Base-by-base conservation (phyloP, 1,140 invertebrate genomes). In the Nasonia giraulti region DNA sequence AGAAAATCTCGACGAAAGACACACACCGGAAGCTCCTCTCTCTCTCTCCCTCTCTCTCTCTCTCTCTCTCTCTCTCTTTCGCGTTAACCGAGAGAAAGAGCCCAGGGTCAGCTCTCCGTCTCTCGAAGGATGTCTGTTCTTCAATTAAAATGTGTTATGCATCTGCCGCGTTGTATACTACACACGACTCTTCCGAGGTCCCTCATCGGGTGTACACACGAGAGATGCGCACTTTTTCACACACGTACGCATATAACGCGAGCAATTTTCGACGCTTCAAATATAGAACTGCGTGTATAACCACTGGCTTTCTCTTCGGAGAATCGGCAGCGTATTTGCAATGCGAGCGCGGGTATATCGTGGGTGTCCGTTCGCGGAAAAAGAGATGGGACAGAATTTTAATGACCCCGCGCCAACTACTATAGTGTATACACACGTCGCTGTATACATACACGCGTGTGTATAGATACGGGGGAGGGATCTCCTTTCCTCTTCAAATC, bases 121-220 rank as follows among this genome's bases (percentile, higher is more conserved):
- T 27, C 27, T 92, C 89, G 88, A 87, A 90, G 91, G 90, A 92
- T 91, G 91, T 92, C 91, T 90, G 90, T 87, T 87, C 83, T 89
- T 90, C 91, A 91, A 92, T 92, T 92, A 91, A 92, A 92, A 92
- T 91, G 91, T 92, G 91, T 89, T 89, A 87, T 86, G 88, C 91
- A 91, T 91, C 90, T 91, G 90, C 87, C 86, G 87, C 85, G 27
- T 87, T 71, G 27, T 33, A 10, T 6, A 4, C 33, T 37, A 37
- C 33, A 11, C 27, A 8, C 17, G 10, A 14, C 33, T 44, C 23
- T 62, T 33, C 17, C 33, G 33, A 37, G 50, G 47, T 78, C 33
- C 33, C 27, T 27, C 27, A 27, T 27, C 27, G 27, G 1, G 27
- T 27, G 27, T 1, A 27, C 27, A 27, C 27, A 27, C 27, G 27